Evolutionary conservation across 1,140 invertebrate species (phyloP).

Genomic region (Pseudomyrmex concolor): DNA sequence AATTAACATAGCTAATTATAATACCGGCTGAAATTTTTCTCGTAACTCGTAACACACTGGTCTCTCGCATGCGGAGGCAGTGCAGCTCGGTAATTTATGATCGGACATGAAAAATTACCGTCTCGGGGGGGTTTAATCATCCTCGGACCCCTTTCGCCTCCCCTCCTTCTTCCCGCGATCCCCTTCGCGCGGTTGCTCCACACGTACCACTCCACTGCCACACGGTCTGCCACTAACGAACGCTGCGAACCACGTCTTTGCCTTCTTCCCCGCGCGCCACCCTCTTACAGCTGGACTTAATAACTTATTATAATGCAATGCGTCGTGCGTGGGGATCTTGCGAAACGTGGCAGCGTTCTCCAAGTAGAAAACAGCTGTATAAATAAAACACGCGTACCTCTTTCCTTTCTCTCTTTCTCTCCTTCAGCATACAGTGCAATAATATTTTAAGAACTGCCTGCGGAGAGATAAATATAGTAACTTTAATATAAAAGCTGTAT

Average conservation of each 20-base stretch:
- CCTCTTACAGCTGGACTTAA: conserved; percentile 71
- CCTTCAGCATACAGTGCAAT: not conserved
- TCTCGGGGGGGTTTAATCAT: conserved; percentile 83
- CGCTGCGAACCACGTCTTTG: conserved; percentile 59
- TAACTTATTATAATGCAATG: conserved; percentile 79
- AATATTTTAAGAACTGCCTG: not conserved
- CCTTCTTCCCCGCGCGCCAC: conserved; percentile 33
- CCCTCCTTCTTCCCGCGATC: not conserved
- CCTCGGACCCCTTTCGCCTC: conserved; percentile 71
- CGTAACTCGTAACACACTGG: conserved; percentile 79
- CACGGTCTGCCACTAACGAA: conserved; percentile 56
- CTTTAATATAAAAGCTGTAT: no score
- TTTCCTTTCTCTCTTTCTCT: no score
- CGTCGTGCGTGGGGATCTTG: conserved; percentile 35
- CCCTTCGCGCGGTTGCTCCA: conserved; percentile 30
- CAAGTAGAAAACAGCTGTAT: conserved; percentile 28
- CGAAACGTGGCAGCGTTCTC: conserved; percentile 42
- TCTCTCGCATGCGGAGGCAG: conserved; percentile 79
- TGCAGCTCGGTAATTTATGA: conserved; percentile 83
- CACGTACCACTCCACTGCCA: conserved; percentile 44
- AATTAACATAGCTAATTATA: conserved; percentile 85
- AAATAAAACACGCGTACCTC: conserved; percentile 19
- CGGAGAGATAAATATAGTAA: no score
- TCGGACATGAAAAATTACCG: conserved; percentile 84
- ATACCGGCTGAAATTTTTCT: conserved; percentile 82